Percentiles rank a stretch among this genome's conserved stretches.
Conservation (phyloP, 2,113 vertebrate species). For the Xiphias gladius region DNA sequence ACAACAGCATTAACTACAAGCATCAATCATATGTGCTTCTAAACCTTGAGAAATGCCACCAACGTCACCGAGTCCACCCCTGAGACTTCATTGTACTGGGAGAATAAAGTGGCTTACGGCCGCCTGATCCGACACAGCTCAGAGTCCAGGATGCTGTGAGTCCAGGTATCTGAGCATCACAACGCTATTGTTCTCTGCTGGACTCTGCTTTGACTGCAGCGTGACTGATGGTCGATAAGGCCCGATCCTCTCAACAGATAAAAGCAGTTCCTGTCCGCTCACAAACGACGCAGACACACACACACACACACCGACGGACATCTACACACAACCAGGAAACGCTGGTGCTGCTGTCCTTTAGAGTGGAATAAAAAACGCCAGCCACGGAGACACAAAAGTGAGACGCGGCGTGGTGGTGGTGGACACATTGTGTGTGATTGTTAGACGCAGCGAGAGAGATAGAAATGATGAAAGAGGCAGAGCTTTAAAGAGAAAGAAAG, state of each 20-base stretch:
- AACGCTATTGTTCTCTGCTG: constrained; percentile 17
- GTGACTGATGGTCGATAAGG: constrained; percentile 36
- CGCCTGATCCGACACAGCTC: neutral
- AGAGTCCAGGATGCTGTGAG: neutral
- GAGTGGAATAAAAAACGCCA: constrained; percentile 9
- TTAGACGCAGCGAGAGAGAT: neutral
- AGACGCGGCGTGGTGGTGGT: neutral
- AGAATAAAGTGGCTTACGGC: neutral
- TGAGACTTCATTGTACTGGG: no score
- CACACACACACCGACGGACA: no score
- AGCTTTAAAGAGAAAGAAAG: no score
- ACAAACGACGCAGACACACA: neutral
- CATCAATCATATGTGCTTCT: no score
- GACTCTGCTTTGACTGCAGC: constrained; percentile 11
- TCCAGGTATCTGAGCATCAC: constrained; percentile 2
- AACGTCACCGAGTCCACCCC: no score
- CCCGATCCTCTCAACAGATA: constrained; percentile 24
- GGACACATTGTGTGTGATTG: constrained; percentile 11
- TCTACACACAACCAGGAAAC: no score
- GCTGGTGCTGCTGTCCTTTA: constrained; percentile 20
- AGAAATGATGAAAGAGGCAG: neutral
- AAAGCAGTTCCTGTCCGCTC: constrained; percentile 24
- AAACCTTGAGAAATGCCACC: no score
- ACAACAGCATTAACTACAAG: no score
- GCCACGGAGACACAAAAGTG: neutral